Base-by-base conservation (phyloP, 2,113 vertebrate species). In the Lanius ludovicianus region DNA sequence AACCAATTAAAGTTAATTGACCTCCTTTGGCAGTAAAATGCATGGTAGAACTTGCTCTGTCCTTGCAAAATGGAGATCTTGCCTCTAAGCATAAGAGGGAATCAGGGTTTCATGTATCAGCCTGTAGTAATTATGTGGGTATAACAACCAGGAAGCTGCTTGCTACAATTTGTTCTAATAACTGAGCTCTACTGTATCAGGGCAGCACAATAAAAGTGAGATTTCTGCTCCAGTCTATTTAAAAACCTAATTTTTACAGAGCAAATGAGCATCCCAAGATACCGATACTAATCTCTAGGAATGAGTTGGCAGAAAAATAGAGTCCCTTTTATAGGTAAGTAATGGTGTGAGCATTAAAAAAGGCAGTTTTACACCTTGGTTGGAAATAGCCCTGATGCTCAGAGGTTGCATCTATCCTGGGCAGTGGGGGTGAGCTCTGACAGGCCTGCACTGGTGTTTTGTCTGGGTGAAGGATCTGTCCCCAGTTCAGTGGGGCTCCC, bases 1-100 rank as follows among this genome's bases (percentile, higher is more conserved):
- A 93, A 92, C 86, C 96, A 96, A 94, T 97, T 97, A 97, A 96
- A 96, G 92, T 97, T 96, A 96, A 96, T 95, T 97, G 96, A 96
- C 95, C 96, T 96, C 95, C 90, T 96, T 96, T 93, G 92, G 86
- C 95, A 94, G 86, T 91, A 87, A 96, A 95, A 96, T 81, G 88
- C 52, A 33, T 93, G 90, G 89, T 95, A 91, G 93, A 95, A 96
- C 83, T 93, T 94, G 92, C 76, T 96, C 95, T 90, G 93, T 96
- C 96, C 96, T 94, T 93, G 93, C 93, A 95, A 84, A 96, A 94
- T 89, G 83, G 93, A 95, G 95, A 89, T 95, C 93, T 95, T 6
- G 56, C 88, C 92, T 96, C 89, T 84, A 65, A 97, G 88, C 83
- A 1, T 42, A 22, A 76, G 87, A 49, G 90, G 78, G 83, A 86